These are phyloP conservation scores for Thinocorus orbignyianus DNA, from an alignment of 2,113 vertebrate species.

Conservation along the genomic window DNA sequence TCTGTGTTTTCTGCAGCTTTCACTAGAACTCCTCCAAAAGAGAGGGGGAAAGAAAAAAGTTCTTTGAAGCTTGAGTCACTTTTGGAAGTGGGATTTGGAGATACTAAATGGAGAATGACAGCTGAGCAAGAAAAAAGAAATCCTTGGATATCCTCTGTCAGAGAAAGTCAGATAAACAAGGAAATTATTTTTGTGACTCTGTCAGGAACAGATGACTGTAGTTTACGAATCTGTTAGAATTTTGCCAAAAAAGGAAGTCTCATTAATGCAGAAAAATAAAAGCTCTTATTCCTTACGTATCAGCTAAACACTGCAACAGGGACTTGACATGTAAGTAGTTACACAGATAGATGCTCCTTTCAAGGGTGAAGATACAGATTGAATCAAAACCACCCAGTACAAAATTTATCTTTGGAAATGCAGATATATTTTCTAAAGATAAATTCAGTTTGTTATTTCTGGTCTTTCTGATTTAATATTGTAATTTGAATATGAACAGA, in stretches of 20 bases:
- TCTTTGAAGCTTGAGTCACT: background rate
- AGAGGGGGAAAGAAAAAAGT: background rate
- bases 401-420: background rate
- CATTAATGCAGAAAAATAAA: background rate
- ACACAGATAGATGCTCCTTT: background rate
- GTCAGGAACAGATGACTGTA: background rate
- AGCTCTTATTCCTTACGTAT: background rate
- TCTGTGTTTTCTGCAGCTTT: background rate
- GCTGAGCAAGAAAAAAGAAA: background rate
- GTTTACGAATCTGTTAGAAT: background rate
- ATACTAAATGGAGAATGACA: background rate
- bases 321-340: background rate
- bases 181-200: background rate
- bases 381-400: background rate
- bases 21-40: background rate
- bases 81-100: background rate
- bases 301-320: background rate
- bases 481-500: background rate
- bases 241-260: background rate
- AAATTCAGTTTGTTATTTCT: background rate
- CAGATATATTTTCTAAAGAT: background rate
- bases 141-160: background rate
- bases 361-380: background rate
- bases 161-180: slow-evolving; percentile 28
- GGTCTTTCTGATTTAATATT: background rate